A percentile compares a stretch with the other conserved stretches of the same genome.
phyloP scores from a whole-genome alignment of 37 sponge, comb jelly and placozoan genomes.

The Tethya wilhelma region DNA sequence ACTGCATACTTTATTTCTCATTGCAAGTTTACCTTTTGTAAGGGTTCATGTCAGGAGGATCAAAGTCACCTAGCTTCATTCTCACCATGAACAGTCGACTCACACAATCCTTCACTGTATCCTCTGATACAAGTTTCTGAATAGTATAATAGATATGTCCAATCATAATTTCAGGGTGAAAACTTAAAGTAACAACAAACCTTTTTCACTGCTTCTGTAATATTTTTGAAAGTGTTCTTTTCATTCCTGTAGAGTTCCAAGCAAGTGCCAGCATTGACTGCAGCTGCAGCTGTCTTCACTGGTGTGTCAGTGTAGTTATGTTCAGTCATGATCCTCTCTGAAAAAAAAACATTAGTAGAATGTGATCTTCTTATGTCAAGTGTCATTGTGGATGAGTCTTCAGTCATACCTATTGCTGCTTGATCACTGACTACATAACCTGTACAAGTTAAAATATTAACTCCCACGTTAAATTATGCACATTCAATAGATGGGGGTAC shows the following conservation, averaged over 20 bases:
- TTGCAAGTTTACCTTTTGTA: slow-evolving; percentile 34
- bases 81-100: slow-evolving; percentile 55
- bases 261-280: slow-evolving; percentile 51
- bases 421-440: slow-evolving; percentile 78
- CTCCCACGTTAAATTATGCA: neutral
- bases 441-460: neutral
- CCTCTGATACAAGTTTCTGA: slow-evolving; percentile 20
- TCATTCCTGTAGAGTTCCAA: slow-evolving; percentile 52
- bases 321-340: slow-evolving; percentile 37
- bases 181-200: too few species aligned
- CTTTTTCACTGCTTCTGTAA: slow-evolving; percentile 50
- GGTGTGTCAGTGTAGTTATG: slow-evolving; percentile 51
- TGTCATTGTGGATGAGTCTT: neutral
- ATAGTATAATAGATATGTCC: neutral
- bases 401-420: slow-evolving; percentile 61
- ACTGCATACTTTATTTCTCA: neutral
- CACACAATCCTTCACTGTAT: slow-evolving; percentile 49
- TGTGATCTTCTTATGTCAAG: too few species aligned
- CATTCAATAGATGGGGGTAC: neutral
- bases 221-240: slow-evolving; percentile 36
- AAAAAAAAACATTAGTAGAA: neutral
- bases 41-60: slow-evolving; percentile 72
- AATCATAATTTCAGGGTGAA: neutral
- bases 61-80: slow-evolving; percentile 80
- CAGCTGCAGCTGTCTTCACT: slow-evolving; percentile 38